Evolutionary conservation across 37 sponge, comb jelly and placozoan genomes (phyloP).

Genomic region (Theonella swinhoei): DNA sequence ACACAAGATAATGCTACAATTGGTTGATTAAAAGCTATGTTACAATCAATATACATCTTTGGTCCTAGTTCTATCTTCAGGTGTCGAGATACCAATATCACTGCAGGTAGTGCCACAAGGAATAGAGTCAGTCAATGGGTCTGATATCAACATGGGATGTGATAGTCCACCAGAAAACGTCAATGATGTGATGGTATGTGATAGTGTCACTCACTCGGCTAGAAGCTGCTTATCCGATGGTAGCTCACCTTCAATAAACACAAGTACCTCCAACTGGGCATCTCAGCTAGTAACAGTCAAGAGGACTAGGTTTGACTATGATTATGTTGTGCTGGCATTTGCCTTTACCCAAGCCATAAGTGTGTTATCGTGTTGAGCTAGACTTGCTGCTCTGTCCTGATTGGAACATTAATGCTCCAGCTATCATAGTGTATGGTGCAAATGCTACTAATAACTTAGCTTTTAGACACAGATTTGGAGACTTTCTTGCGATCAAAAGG

Average conservation of each 20-base stretch:
- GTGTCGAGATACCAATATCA: not conserved
- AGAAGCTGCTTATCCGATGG: not conserved
- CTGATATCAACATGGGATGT: not conserved
- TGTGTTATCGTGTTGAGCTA: not conserved
- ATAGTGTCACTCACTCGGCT: not conserved
- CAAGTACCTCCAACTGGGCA: not conserved
- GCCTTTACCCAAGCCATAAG: not conserved
- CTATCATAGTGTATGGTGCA: not conserved
- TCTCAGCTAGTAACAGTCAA: not conserved
- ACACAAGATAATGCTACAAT: too few species aligned
- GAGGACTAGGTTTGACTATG: not conserved
- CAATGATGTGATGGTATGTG: not conserved
- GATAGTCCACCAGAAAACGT: not conserved
- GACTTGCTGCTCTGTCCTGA: conserved; percentile 9
- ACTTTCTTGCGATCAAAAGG: not conserved
- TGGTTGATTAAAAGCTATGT: too few species aligned
- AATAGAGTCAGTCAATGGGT: not conserved
- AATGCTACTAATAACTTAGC: not conserved
- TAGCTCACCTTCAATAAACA: not conserved
- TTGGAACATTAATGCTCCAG: not conserved
- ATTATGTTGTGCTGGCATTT: not conserved
- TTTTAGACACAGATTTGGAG: not conserved
- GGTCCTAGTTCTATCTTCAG: too few species aligned
- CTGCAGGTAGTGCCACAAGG: not conserved
- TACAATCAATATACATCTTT: too few species aligned